Percentiles rank a stretch among this genome's conserved stretches.
These are phyloP conservation scores for Nudaria mundana DNA, from an alignment of 2,888 invertebrate species.

Conservation along the genomic window DNA sequence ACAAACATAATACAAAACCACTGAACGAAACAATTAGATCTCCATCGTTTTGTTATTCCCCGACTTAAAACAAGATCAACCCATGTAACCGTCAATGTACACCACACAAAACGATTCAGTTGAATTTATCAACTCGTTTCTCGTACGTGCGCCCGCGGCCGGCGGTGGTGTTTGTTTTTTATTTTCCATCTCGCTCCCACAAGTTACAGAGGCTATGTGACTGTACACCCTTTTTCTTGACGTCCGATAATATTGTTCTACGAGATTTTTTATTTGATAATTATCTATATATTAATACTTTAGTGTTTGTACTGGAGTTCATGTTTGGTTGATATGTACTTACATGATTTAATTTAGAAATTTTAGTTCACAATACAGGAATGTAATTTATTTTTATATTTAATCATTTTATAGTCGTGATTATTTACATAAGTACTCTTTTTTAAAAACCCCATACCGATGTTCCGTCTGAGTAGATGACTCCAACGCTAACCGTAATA, in stretches of 20 bases:
- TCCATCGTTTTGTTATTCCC: slow-evolving; percentile 34
- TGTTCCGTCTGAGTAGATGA: no score
- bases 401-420: no score
- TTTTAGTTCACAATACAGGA: no score
- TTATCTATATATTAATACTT: slow-evolving; percentile 48
- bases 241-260: slow-evolving; percentile 65
- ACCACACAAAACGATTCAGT: slow-evolving; percentile 29
- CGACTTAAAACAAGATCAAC: slow-evolving; percentile 19
- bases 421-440: no score
- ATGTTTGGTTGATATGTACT: slow-evolving; percentile 17
- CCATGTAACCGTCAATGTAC: slow-evolving; percentile 44
- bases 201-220: slow-evolving; percentile 49
- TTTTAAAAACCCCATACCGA: no score
- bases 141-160: slow-evolving; percentile 40
- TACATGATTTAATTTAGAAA: no score
- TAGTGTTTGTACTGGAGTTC: slow-evolving; percentile 23
- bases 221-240: slow-evolving; percentile 45
- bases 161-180: slow-evolving; percentile 39
- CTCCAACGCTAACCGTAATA: no score
- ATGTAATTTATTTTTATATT: no score
- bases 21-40: slow-evolving; percentile 23
- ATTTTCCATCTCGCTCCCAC: slow-evolving; percentile 36
- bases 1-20: slow-evolving; percentile 17
- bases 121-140: slow-evolving; percentile 31
- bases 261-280: slow-evolving; percentile 52